Base-by-base conservation (phyloP, 2,888 invertebrate genomes). In the Caenorhabditis sp. region DNA sequence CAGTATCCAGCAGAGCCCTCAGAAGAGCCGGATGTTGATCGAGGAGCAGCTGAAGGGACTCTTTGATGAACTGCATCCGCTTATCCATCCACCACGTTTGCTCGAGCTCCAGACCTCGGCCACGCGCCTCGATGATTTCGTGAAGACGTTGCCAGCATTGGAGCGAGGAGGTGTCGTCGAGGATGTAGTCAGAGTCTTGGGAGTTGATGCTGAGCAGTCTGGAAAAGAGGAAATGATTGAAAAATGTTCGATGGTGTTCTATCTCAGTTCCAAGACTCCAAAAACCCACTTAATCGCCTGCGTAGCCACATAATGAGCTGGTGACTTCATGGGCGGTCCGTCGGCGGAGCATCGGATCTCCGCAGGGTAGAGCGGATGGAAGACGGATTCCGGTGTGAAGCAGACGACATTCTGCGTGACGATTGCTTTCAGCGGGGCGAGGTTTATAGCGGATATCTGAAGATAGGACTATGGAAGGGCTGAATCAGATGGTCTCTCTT, bases 311-410 rank as follows among this genome's bases (percentile, higher is more conserved):
- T 80, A 89, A 80, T 91, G 91, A 10, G 88, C 88, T 8, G 91
- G 90, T n/a, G 89, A 88, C 4, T 86, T 85, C n/a, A 89, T 59
- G 1, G 80, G 61, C n/a, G 85, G 68, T 26, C 76, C 69, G n/a
- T 87, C 88, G 1, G 61, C 61, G 8, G 85, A 22, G 1, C 66
- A 44, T 31, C 85, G 76, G 35, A 92, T 88, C 66, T 90, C 89
- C 0, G 89, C 88, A 10, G 91, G 90, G 75, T 92, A 92, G 16
- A 91, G 80, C 6, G 92, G 92, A 76, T 92, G 91, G 68, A 90
- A 91, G 5, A 92, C 89, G 41, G 89, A 89, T 74, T 90, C 90
- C 4, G 91, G 86, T 8, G 92, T 91, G 80, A 92, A 90, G 54
- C 92, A 92, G 58, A 92, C 89, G 68, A 92, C 87, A 68, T 91